Conservation (phyloP, 2,888 invertebrate genomes). For the Mythimna ferrago region DNA sequence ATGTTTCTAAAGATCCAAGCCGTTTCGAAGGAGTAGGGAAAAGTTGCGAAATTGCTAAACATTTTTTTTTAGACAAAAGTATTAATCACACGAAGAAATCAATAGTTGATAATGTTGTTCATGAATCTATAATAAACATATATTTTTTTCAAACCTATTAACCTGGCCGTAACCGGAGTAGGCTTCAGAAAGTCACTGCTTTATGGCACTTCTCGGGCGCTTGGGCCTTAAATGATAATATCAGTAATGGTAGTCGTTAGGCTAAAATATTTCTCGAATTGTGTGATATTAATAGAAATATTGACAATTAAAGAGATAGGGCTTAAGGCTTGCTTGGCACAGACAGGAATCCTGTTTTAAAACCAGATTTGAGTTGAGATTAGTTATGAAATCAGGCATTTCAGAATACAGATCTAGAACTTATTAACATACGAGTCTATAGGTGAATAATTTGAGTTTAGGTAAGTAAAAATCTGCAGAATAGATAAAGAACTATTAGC, state of each 20-base stretch:
- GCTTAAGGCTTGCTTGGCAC: neutral
- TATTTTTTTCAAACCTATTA: too few species aligned
- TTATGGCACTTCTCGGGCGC: too few species aligned
- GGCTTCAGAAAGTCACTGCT: too few species aligned
- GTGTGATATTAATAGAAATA: slow-evolving; percentile 29
- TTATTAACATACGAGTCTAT: neutral
- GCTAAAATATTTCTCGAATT: slow-evolving; percentile 2
- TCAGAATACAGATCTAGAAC: slow-evolving; percentile 10
- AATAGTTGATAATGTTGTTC: too few species aligned
- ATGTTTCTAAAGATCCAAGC: too few species aligned
- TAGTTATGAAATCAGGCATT: slow-evolving; percentile 42
- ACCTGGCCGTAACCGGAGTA: too few species aligned
- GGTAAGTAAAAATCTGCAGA: neutral
- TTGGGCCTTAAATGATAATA: too few species aligned
- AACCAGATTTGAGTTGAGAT: slow-evolving; percentile 33
- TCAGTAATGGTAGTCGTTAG: neutral
- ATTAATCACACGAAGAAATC: too few species aligned
- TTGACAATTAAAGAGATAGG: slow-evolving; percentile 1
- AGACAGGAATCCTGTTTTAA: slow-evolving; percentile 35
- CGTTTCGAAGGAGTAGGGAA: too few species aligned
- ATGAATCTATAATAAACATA: too few species aligned
- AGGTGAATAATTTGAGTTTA: neutral
- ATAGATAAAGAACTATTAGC: neutral
- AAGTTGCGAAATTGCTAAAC: too few species aligned
- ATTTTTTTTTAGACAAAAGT: too few species aligned